Evolutionary conservation across 2,888 invertebrate genomes (phyloP).

Genomic region (Polydesmus complanatus): DNA sequence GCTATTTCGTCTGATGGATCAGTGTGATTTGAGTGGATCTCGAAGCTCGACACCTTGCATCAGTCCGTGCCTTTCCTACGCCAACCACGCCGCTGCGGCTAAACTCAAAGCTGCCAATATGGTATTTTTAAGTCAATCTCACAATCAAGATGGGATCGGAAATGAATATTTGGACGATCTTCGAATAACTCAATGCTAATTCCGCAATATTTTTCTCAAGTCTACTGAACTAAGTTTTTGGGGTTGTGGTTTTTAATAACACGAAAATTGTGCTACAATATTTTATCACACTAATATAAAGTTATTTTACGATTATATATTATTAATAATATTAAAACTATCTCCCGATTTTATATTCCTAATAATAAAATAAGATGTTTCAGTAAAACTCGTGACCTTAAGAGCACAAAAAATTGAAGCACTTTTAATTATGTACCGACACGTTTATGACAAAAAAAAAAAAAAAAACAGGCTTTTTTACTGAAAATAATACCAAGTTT

Average conservation of each 20-base stretch:
- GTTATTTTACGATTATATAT: no score
- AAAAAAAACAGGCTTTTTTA: no score
- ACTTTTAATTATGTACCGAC: no score
- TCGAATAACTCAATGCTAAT: constrained; percentile 14
- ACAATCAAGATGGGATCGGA: constrained; percentile 17
- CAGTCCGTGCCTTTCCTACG: constrained; percentile 51
- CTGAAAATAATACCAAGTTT: no score
- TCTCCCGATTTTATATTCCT: no score
- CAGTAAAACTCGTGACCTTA: no score
- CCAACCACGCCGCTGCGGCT: constrained; percentile 29
- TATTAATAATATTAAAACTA: neutral
- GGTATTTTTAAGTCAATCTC: constrained; percentile 26
- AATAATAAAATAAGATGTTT: neutral
- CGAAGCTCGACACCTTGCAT: constrained; percentile 62
- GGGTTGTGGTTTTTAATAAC: neutral
- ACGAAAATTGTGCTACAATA: no score
- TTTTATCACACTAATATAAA: no score
- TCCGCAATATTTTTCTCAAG: no score
- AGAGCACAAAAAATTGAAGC: no score
- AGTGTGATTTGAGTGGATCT: constrained; percentile 79
- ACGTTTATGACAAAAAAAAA: no score
- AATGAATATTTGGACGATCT: constrained; percentile 15
- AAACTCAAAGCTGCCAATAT: constrained; percentile 33
- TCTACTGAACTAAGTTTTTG: neutral
- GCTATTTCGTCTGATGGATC: constrained; percentile 75